Conservation (phyloP, 2,113 vertebrate species). For the Galeopterus variegatus region DNA sequence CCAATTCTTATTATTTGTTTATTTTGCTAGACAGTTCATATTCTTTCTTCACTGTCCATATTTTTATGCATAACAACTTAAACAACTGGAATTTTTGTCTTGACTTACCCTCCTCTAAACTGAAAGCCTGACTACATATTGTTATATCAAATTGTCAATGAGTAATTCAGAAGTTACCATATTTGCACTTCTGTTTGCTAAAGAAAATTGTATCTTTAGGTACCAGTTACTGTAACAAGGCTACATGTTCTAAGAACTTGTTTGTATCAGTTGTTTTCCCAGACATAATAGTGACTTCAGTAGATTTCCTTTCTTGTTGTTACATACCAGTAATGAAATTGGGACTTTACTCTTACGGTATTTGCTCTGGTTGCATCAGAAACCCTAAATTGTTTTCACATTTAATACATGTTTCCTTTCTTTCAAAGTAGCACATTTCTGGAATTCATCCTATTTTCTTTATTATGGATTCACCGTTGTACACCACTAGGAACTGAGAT, state of each 20-base stretch:
- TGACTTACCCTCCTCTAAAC: background rate
- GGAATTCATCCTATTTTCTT: background rate
- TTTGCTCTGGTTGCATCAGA: background rate
- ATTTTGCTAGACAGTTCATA: background rate
- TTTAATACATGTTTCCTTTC: background rate
- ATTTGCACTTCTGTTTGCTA: slow-evolving; percentile 7
- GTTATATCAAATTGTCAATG: background rate
- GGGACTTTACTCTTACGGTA: background rate
- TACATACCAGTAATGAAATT: background rate
- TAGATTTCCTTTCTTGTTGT: slow-evolving; percentile 1
- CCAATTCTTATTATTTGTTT: background rate
- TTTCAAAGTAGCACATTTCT: background rate
- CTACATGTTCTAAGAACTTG: background rate
- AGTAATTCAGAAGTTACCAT: background rate
- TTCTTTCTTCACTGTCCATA: background rate
- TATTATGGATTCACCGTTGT: background rate
- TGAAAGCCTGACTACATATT: background rate
- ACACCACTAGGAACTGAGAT: background rate
- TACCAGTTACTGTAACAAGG: background rate
- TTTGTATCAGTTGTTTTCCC: background rate
- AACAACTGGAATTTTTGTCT: background rate
- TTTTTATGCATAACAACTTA: slow-evolving; percentile 11
- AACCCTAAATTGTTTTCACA: slow-evolving; percentile 3
- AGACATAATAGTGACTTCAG: background rate
- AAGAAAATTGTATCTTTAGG: slow-evolving; percentile 34